Base-by-base conservation (phyloP, 1,140 invertebrate species). In the Aphelinus certus region DNA sequence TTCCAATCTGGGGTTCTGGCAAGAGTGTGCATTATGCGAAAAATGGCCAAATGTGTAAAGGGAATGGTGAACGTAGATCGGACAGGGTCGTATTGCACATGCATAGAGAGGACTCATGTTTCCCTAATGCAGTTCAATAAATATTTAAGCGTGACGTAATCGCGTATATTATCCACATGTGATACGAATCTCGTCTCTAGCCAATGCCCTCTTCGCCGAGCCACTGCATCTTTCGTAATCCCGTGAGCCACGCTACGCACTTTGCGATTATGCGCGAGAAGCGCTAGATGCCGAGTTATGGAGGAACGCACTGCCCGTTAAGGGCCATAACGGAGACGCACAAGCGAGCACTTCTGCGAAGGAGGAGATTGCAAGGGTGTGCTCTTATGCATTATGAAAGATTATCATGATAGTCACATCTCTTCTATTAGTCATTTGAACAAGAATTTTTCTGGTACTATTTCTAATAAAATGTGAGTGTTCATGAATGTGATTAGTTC, bases 71-170 rank as follows among this genome's bases (percentile, higher is more conserved):
- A 26, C 26, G 26, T 72, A 57, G 79, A 84, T 83, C 77, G 83
- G 85, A 85, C 84, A 81, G 86, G 85, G 81, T 83, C 49, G 75
- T 78, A 79, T 83, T 87, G 83, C 83, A 26, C 85, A 86, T 86
- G 84, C 83, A 87, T 86, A 85, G 81, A 84, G 84, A 84, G 80
- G 80, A 84, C 84, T 87, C 86, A 87, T 86, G 85, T 87, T 86
- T 87, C 81, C 81, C 85, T 86, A 86, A 87, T 87, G 84, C 81
- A 76, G 77, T 77, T 77, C 82, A 83, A 87, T 87, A 87, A 87
- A 87, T 87, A 87, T 87, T 86, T 86, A 86, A 87, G 81, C 81
- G 81, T 81, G 83, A 86, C 85, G 84, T 86, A 84, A 86, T 87
- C 85, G 83, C 80, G 72, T 73, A 83, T 82, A 86, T 85, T 85